Evolutionary conservation across 2,888 invertebrate species (phyloP), one percentile per base, ranked within the genome.

Genomic region (Scaptomyza parva): DNA sequence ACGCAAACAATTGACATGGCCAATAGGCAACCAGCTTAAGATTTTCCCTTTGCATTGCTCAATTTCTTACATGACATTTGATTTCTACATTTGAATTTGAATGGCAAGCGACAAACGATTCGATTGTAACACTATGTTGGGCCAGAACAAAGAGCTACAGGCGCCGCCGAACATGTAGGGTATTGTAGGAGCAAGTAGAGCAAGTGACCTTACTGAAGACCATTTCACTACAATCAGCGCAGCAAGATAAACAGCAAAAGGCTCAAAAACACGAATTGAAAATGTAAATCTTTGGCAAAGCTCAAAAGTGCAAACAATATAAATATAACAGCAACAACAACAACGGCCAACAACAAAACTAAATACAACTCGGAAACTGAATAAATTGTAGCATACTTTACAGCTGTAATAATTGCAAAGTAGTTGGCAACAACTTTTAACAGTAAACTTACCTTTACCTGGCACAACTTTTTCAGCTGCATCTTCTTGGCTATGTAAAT

Each of bases 241-340:
- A 39, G n/a, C 24, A 43, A 43, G 24, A 40, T 52, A 50, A 52
- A 44, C 12, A 57, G 26, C 26, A 24, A 48, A n/a, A 44, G 40
- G 40, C 24, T 39, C 26, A 45, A 40, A 40, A 45, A 28, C 35
- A 33, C 22, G 45, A 68, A 84, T 86, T 84, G 86, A 68, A 77
- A 86, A 84, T 86, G 86, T 68, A 86, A 86, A 86, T 86, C 86
- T 84, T 72, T 70, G 69, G 67, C 53, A 86, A 72, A 77, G 78
- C 86, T 84, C 72, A 69, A 82, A 83, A 86, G 75, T 86, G 78
- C 63, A 79, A 79, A 79, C 80, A 83, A 79, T 66, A 70, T 66
- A 72, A 66, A 73, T 73, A 68, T 57, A 48, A 51, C 35, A 44
- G 37, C 37, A 9, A 17, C 3, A 18, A 3, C 28, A n/a, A 61